These are phyloP conservation scores for Amphiura filiformis DNA, from an alignment of 35 echinoderm and acorn worm species.

Conservation along the genomic window DNA sequence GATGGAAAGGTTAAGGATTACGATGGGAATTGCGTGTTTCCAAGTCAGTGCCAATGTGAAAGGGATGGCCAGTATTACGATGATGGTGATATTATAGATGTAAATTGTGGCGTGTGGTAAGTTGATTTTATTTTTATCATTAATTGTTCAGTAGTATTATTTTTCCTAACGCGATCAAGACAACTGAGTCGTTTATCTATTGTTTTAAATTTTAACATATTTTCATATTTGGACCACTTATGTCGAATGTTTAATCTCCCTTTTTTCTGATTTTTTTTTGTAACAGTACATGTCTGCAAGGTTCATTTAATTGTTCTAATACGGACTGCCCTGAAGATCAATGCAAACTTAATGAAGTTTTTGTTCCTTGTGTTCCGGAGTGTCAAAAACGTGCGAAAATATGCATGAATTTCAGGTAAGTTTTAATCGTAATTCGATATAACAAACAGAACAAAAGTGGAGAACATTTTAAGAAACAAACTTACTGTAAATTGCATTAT, in stretches of 20 bases:
- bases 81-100: not conserved
- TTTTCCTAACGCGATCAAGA: too few species aligned
- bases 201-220: too few species aligned
- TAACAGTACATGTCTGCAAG: slow-evolving; percentile 13
- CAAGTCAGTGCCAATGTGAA: slow-evolving; percentile 2
- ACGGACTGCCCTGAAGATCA: not conserved
- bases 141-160: too few species aligned
- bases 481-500: too few species aligned
- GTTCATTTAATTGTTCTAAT: not conserved
- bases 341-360: not conserved
- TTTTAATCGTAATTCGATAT: too few species aligned
- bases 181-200: too few species aligned
- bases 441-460: too few species aligned
- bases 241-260: too few species aligned
- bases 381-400: slow-evolving; percentile 18
- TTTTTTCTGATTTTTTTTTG: too few species aligned
- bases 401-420: slow-evolving; percentile 33
- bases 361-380: not conserved
- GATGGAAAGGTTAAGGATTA: slow-evolving; percentile 16
- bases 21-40: not conserved
- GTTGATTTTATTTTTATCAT: too few species aligned
- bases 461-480: too few species aligned
- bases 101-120: slow-evolving; percentile 23
- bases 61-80: not conserved
- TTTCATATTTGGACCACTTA: too few species aligned